Percentiles rank a stretch among this genome's conserved stretches.
phyloP scores from a whole-genome alignment of 2,113 vertebrate genomes.

The Sapajus apella region DNA sequence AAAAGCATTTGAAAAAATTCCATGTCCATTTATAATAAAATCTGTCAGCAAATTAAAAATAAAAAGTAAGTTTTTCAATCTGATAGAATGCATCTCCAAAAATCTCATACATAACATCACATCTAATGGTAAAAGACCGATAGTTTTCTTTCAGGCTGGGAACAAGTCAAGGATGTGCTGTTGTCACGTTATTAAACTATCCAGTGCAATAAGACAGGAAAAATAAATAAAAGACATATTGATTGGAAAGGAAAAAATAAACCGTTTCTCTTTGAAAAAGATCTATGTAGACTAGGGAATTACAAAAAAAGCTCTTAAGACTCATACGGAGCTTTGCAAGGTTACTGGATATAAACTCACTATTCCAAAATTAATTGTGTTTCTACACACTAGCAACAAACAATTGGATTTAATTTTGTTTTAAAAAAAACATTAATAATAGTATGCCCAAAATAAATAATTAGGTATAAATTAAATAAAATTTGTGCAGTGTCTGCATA shows the following conservation, averaged over 20 bases:
- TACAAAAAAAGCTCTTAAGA: neutral
- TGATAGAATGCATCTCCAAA: neutral
- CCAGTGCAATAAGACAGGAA: neutral
- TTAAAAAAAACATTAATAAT: neutral
- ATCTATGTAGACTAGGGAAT: neutral
- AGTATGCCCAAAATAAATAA: neutral
- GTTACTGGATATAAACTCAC: neutral
- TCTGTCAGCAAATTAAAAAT: neutral
- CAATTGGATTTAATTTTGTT: neutral
- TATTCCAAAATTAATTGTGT: neutral
- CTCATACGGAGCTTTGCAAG: neutral
- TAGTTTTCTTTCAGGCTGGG: neutral
- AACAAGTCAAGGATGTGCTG: neutral
- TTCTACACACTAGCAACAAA: neutral
- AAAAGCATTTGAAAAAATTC: neutral
- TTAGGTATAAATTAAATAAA: neutral
- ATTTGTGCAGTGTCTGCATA: neutral
- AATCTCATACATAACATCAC: neutral
- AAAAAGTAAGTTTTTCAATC: neutral
- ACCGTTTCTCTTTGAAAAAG: neutral
- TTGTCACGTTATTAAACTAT: neutral
- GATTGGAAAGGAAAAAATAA: neutral
- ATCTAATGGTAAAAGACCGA: neutral
- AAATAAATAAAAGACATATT: neutral
- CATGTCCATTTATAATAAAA: neutral